Conservation (phyloP, 1,140 invertebrate genomes). For the Ostrea denselamellosa region DNA sequence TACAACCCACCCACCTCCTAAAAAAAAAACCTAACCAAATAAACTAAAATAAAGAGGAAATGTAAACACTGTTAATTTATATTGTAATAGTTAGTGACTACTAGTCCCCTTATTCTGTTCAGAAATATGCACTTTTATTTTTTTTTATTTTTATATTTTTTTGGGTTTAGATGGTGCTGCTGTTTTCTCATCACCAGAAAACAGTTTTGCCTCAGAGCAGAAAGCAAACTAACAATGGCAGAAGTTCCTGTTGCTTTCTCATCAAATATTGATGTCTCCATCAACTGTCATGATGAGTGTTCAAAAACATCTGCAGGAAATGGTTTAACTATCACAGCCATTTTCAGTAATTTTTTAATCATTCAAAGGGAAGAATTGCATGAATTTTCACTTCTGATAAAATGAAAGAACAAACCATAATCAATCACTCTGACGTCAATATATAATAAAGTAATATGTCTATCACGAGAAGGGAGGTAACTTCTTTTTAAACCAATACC, state of each 20-base stretch:
- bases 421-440: not conserved
- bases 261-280: conserved; percentile 15
- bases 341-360: not conserved
- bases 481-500: not conserved
- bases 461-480: not conserved
- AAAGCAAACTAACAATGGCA: not conserved
- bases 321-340: not conserved
- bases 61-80: too few species aligned
- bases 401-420: not conserved
- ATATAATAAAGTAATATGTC: not conserved
- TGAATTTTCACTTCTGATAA: not conserved
- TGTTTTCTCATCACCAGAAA: too few species aligned
- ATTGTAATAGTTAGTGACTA: too few species aligned
- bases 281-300: not conserved
- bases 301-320: not conserved
- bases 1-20: too few species aligned
- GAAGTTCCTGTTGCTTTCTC: not conserved
- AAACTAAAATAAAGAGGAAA: too few species aligned
- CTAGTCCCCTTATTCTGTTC: too few species aligned
- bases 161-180: too few species aligned
- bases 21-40: too few species aligned
- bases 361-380: too few species aligned
- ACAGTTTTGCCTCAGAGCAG: not conserved
- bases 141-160: too few species aligned
- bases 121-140: too few species aligned